Percentiles rank a stretch among this genome's conserved stretches.
Conservation (phyloP, 2,113 vertebrate genomes). For the Otocyon megalotis region DNA sequence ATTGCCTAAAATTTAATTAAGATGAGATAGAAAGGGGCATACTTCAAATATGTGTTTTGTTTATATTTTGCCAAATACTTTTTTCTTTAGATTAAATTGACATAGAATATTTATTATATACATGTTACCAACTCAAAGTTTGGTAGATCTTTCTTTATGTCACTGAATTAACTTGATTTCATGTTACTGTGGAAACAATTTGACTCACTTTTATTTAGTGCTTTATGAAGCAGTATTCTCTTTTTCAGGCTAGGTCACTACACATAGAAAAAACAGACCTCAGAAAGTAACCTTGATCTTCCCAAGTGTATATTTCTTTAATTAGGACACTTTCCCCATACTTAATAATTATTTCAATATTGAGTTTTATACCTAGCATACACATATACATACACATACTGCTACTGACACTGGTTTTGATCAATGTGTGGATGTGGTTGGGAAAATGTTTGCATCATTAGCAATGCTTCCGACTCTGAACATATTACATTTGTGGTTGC, state of each 20-base stretch:
- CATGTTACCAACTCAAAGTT: not conserved
- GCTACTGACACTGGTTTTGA: not conserved
- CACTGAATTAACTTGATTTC: not conserved
- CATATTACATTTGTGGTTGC: not conserved
- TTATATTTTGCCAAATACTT: not conserved
- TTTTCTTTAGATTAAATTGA: not conserved
- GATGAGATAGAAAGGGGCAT: not conserved
- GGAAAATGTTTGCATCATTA: not conserved
- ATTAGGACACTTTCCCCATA: not conserved
- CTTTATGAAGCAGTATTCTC: not conserved
- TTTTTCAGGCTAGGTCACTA: not conserved
- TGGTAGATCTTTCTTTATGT: not conserved
- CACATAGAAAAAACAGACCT: not conserved
- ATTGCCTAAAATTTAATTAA: not conserved
- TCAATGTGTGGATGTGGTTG: not conserved
- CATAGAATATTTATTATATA: not conserved
- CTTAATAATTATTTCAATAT: not conserved
- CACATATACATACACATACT: not conserved
- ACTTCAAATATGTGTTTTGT: not conserved
- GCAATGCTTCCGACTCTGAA: not conserved
- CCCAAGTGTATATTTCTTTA: not conserved
- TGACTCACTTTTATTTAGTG: not conserved
- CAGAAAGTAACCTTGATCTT: not conserved
- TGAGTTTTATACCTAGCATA: not conserved
- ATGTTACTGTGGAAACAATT: not conserved